A percentile compares a stretch with the other conserved stretches of the same genome.
Evolutionary conservation across 2,797 vertebrate species (phyloP).

Genomic region (Chloroceryle amazona): DNA sequence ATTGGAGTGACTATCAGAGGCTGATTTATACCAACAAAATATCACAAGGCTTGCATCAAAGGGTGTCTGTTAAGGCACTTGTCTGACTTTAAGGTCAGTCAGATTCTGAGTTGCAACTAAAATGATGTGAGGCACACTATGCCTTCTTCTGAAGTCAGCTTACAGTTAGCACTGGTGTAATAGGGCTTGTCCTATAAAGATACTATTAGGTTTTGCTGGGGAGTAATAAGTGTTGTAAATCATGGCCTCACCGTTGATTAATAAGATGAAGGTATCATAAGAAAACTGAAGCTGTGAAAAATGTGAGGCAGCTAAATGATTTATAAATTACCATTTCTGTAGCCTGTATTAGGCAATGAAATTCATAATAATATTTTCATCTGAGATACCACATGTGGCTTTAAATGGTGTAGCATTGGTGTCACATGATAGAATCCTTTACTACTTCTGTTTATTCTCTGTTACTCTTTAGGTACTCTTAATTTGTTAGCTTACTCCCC

Average conservation of each 20-base stretch:
- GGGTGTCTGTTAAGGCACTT: not conserved
- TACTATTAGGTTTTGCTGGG: not conserved
- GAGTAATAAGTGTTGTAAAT: not conserved
- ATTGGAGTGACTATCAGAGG: not conserved
- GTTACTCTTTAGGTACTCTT: constrained; percentile 11
- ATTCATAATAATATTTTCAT: not conserved
- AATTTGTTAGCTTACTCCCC: not conserved
- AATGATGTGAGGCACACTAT: fast-evolving
- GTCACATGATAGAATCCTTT: not conserved
- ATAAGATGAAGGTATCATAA: not conserved
- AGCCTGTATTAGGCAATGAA: not conserved
- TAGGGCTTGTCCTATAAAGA: not conserved
- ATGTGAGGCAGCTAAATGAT: not conserved
- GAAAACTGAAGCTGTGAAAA: not conserved
- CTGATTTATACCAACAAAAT: not conserved
- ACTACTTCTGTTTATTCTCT: not conserved
- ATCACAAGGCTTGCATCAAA: not conserved
- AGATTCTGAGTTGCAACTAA: not conserved
- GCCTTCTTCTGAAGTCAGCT: not conserved
- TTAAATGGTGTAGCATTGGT: not conserved
- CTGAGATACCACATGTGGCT: not conserved
- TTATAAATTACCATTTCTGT: not conserved
- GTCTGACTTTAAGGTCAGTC: not conserved
- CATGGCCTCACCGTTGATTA: not conserved
- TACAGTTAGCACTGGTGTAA: fast-evolving